Base-by-base conservation (phyloP, 2,888 invertebrate genomes). In the Thymelicus sylvestris region DNA sequence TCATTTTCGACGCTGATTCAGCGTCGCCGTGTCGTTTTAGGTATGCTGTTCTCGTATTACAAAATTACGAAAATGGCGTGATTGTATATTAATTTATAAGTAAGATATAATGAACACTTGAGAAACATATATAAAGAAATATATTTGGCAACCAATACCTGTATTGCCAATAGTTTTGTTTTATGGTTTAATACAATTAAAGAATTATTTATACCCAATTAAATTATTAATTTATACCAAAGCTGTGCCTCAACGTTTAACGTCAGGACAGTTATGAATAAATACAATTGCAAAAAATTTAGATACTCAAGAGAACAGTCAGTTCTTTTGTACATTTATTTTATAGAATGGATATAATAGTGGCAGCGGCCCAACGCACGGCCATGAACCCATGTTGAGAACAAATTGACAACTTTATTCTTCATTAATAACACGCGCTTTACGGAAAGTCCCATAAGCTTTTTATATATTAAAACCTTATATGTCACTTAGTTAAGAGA, bases 391-490 rank as follows among this genome's bases (percentile, higher is more conserved):
- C 76, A 76, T 79, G 80, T 81, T 85, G 83, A 82, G 86, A 88
- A 88, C 86, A 87, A 90, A 90, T 90, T 89, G 86, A 89, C 80
- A 81, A 83, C 80, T 86, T 85, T 84, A 84, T 86, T 81, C 79
- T 77, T 80, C 77, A 80, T 85, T 83, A 85, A 85, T 84, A 83
- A 77, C 76, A 76, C 78, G 78, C 76, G 79, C 75, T 90, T 89
- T 89, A 90, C 81, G 87, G 85, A 39, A 64, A 50, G 24, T 50
- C 38, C 63, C 6, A 38, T 50, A 64, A 50, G 47, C 12, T 39
- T 38, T 24, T 13, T 12, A 15, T 24, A 19, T 15, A 50, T 50
- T 15, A 50, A 4, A 8, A 52, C 19, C 19, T 52, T 52, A 19
- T 52, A 52, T 19, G 15, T 19, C 15, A 52, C 15, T 19, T 52